These are phyloP conservation scores for Pachypanchax playfairii DNA, from an alignment of 2,113 vertebrate genomes.

Conservation along the genomic window DNA sequence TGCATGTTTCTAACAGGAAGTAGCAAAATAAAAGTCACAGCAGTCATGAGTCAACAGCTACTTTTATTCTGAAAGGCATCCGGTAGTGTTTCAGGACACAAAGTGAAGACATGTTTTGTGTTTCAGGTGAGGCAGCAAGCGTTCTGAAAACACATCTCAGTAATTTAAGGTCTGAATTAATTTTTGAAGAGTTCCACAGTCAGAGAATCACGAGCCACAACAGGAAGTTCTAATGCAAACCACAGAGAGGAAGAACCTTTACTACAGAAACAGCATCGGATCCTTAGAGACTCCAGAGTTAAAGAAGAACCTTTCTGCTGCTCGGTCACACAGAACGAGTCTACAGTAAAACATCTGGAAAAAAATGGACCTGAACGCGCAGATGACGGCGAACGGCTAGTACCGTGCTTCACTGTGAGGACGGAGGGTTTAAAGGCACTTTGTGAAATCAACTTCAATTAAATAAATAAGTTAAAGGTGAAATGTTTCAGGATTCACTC, in stretches of 20 bases:
- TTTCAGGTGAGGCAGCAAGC: neutral
- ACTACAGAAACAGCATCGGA: no score
- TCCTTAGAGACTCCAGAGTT: no score
- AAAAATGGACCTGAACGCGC: no score
- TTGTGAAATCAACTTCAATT: conserved; percentile 33
- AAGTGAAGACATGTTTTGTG: neutral
- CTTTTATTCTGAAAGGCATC: conserved; percentile 68
- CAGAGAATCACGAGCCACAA: no score
- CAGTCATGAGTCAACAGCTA: conserved; percentile 28
- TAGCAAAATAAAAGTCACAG: conserved; percentile 33
- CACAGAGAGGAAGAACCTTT: no score
- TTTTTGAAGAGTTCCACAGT: no score
- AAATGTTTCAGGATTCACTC: conserved; percentile 20
- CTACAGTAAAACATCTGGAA: no score
- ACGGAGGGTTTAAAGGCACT: neutral
- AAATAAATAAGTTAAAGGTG: conserved; percentile 61
- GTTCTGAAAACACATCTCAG: no score
- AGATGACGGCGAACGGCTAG: conserved; percentile 6
- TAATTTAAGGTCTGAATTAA: no score
- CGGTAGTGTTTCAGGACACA: conserved; percentile 61
- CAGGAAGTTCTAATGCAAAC: no score
- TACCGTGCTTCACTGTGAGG: conserved; percentile 11
- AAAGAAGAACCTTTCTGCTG: no score
- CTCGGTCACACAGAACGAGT: no score
- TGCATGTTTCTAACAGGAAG: neutral